phyloP scores from a whole-genome alignment of 2,797 vertebrate genomes.

The Enteromius fasciolatus region DNA sequence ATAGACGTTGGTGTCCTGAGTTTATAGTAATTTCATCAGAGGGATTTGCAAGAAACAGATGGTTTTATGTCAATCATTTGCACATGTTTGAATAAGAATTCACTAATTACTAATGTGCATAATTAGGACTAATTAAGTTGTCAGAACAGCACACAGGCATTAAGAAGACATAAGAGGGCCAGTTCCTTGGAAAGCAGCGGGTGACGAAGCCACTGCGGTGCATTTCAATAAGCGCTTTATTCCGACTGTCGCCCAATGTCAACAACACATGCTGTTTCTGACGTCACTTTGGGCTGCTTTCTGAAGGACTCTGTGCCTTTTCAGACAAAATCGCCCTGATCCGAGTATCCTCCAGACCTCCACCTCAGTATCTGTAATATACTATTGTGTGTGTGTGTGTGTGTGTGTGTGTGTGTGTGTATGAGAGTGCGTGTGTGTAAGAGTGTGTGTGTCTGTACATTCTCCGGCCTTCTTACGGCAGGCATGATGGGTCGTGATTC shows the following conservation, averaged over 20 bases:
- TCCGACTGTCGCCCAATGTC: constrained; percentile 18
- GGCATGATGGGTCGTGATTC: constrained; percentile 56
- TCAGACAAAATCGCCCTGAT: constrained; percentile 22
- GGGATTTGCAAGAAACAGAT: constrained; percentile 21
- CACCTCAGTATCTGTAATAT: constrained; percentile 57
- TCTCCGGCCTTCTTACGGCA: constrained; percentile 54
- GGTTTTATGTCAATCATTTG: constrained; percentile 26
- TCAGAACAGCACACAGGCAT: constrained; percentile 1
- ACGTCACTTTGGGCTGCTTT: constrained; percentile 30
- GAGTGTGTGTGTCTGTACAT: constrained; percentile 42
- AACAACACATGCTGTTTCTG: neutral
- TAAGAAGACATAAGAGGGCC: constrained; percentile 7
- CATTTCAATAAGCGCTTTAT: constrained; percentile 24
- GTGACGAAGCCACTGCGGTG: constrained; percentile 14
- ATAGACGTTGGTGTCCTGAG: neutral
- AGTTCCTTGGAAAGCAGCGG: constrained; percentile 24
- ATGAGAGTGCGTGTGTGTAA: constrained; percentile 19
- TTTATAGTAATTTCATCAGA: neutral
- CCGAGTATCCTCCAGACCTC: constrained; percentile 45
- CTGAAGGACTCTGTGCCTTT: constrained; percentile 17
- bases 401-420: constrained; percentile 24
- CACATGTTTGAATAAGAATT: constrained; percentile 13
- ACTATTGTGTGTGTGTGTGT: constrained; percentile 29
- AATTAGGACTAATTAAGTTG: constrained; percentile 30
- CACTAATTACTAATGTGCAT: constrained; percentile 25